phyloP scores from a whole-genome alignment of 2,113 vertebrate species.

The Ariopsis seemanni region DNA sequence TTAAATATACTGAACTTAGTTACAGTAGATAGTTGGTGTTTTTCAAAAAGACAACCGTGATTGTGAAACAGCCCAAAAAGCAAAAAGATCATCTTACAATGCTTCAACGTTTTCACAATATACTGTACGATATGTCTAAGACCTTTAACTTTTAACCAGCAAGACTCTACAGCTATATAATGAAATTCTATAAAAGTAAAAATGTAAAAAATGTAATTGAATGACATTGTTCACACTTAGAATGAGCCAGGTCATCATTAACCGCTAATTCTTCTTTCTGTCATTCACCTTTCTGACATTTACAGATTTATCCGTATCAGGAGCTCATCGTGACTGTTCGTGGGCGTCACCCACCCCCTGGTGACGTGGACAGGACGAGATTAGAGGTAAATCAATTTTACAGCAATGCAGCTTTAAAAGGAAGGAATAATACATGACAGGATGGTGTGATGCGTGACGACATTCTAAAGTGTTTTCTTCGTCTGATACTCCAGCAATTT shows the following conservation, averaged over 20 bases:
- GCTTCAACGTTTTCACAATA: background rate
- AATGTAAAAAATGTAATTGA: background rate
- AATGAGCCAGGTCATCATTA: background rate
- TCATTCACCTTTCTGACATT: conserved; percentile 15
- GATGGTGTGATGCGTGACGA: background rate
- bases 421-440: background rate
- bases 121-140: background rate
- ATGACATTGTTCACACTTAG: background rate
- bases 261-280: background rate
- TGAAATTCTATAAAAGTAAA: background rate
- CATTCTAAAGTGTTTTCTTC: background rate
- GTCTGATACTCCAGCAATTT: background rate
- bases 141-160: background rate
- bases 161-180: background rate
- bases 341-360: conserved; percentile 85
- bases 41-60: too few species aligned
- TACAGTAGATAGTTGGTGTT: too few species aligned
- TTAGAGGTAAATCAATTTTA: conserved; percentile 79
- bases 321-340: conserved; percentile 89
- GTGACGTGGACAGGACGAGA: conserved; percentile 90
- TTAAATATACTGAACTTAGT: too few species aligned
- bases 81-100: background rate
- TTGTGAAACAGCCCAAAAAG: too few species aligned
- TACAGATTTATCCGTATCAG: conserved; percentile 92
- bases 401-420: background rate